Conservation (phyloP, 2,888 invertebrate species). For the Dicyrtomina minuta region DNA sequence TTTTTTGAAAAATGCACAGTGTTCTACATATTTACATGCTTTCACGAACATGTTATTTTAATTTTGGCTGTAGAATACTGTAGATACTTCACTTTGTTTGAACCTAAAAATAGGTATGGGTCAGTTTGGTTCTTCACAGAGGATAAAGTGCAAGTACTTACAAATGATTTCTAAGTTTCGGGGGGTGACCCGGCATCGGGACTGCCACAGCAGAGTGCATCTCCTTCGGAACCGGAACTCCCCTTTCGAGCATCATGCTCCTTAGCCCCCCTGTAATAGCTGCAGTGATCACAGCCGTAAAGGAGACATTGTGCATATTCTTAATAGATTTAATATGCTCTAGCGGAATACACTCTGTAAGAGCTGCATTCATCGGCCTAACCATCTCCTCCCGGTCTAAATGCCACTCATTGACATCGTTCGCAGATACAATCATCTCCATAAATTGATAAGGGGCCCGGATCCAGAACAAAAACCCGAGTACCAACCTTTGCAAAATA, state of each 20-base stretch:
- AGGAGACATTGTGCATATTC: constrained; percentile 31
- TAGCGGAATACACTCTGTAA: constrained; percentile 31
- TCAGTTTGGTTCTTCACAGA: no score
- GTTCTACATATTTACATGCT: no score
- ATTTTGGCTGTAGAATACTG: neutral
- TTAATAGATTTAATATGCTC: constrained; percentile 34
- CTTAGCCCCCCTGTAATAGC: constrained; percentile 39
- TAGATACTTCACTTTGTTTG: no score
- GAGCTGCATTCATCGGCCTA: constrained; percentile 36
- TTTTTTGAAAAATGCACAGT: no score
- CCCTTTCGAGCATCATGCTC: constrained; percentile 35
- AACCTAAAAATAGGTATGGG: no score
- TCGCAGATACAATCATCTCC: constrained; percentile 30
- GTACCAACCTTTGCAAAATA: constrained; percentile 9
- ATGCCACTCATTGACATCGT: constrained; percentile 39
- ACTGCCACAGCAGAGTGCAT: constrained; percentile 36
- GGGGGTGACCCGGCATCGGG: constrained; percentile 41
- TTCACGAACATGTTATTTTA: no score
- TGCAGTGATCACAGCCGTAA: constrained; percentile 35
- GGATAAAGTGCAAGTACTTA: no score
- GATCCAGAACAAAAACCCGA: constrained; percentile 33
- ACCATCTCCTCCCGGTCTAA: constrained; percentile 23
- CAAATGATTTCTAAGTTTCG: constrained; percentile 40
- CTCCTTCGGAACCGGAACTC: constrained; percentile 21
- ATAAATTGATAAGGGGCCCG: constrained; percentile 39